Evolutionary conservation across 1,140 invertebrate species (phyloP), one percentile per base, ranked within the genome.

Genomic region (Dendroctonus ponderosae): DNA sequence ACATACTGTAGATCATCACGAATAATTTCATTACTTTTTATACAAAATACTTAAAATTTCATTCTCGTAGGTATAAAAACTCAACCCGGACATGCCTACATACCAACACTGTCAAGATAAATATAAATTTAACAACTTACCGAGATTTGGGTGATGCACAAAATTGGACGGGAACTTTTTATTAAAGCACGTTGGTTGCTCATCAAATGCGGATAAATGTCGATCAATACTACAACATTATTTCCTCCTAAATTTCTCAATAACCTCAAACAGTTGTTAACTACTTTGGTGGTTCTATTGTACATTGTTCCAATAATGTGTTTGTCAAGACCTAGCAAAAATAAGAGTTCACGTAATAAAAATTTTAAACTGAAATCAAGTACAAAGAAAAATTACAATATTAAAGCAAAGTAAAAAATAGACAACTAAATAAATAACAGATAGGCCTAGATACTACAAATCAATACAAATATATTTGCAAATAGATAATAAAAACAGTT

Each of bases 141-240:
- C 65, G 53, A 49, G 6, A 60, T 60, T 53, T 67, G 57, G 9
- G 57, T 41, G 3, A 67, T 53, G 61, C 65, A 67, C 41, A 67
- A 37, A 39, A 67, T 67, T 5, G 65, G 65, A 11, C 8, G 60
- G 44, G 57, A 67, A 8, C 40, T 5, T 39, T 67, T 60, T 37
- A n/a, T 50, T 49, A 60, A 48, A 40, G 15, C 6, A 38, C 41
- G 53, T 7, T 37, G 37, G 46, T 50, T 43, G 38, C 54, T 5
- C 11, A 60, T 15, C 7, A 67, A 11, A 42, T 53, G 14, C 6
- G 65, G 65, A 54, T 67, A 67, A 43, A 67, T 60, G 15, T 67
- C 65, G 8, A 67, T 43, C 37, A 67, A 54, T 39, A 67, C 65
- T 7, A 67, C 65, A 12, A 60, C 14, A 44, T 54, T 38, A 0